Base-by-base conservation (phyloP, 2,888 invertebrate species). In the Crioceris asparagi region DNA sequence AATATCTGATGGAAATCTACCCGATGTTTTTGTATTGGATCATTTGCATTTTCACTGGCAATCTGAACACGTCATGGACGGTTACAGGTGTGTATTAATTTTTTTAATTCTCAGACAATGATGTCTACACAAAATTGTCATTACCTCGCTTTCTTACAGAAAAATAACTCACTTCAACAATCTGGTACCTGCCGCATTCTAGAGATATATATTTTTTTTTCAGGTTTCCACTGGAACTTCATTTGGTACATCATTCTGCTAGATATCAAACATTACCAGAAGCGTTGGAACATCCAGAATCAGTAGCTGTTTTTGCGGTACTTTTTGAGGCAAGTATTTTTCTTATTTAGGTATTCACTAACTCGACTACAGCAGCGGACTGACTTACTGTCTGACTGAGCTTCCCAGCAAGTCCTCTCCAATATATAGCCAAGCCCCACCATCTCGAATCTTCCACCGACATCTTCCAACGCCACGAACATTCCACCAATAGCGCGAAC, bases 1-100 rank as follows among this genome's bases (percentile, higher is more conserved):
- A 15, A 46, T 71, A 5, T 54, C 53, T 33, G 82, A 80, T 0
- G 83, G 80, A 0, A 74, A 73, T 3, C 58, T 80, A 30, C 59
- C 66, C 27, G 65, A 69, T 18, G 54, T 59, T 2, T 84, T 76
- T 56, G 56, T 71, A 2, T 65, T 86, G 34, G 78, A 80, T 38
- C 83, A 86, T 60, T 65, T 86, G 33, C 86, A 87, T 56, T 83
- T 87, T 61, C 87, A 88, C 57, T 87, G 86, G 85, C 74, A 77
- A 32, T 83, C 87, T 0, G 88, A 90, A 57, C 88, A 90, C 56
- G 77, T 77, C 1, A 64, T 88, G 11, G 74, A 85, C 43, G 75
- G 74, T 7, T 66, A 51, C 21, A 55, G 61, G 61, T 62, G 50
- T 40, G 18, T 19, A 10, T 26, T 15, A 26, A 35, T 33, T 27